These are phyloP conservation scores for Knipowitschia caucasica DNA, from an alignment of 2,797 vertebrate genomes.

Conservation along the genomic window DNA sequence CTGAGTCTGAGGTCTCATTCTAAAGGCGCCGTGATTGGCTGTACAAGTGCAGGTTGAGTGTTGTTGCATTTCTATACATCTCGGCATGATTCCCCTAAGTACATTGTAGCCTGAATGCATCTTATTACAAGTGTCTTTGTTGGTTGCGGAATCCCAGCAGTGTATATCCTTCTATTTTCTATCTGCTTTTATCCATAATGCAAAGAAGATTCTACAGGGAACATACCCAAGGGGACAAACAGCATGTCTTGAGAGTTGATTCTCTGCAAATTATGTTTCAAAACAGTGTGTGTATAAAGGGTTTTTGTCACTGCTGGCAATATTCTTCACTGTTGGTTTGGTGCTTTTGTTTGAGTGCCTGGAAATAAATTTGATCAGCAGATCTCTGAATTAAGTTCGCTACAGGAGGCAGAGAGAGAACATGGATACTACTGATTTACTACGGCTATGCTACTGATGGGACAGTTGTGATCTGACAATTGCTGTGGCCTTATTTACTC, in stretches of 20 bases:
- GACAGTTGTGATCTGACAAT: conserved; percentile 9
- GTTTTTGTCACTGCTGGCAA: conserved; percentile 5
- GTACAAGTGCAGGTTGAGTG: conserved; percentile 31
- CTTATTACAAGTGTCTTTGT: conserved; percentile 44
- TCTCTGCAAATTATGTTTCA: conserved; percentile 22
- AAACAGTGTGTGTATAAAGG: background rate
- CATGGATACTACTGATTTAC: conserved; percentile 36
- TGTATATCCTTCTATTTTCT: conserved; percentile 31
- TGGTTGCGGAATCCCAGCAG: conserved; percentile 47
- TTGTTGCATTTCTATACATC: conserved; percentile 16
- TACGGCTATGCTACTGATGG: conserved; percentile 34
- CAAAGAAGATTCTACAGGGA: conserved; percentile 11
- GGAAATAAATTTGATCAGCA: conserved; percentile 46
- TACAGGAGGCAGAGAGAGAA: conserved; percentile 42
- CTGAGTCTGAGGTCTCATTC: background rate
- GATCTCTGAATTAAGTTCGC: conserved; percentile 57
- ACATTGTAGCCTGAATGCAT: conserved; percentile 41
- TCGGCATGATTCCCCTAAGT: conserved; percentile 15
- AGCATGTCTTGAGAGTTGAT: conserved; percentile 31
- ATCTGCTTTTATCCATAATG: conserved; percentile 18
- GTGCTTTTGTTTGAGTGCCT: conserved; percentile 36
- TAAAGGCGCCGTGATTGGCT: conserved; percentile 13
- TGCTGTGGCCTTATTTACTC: conserved; percentile 15
- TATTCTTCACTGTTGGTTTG: conserved; percentile 28
- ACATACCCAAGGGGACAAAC: conserved; percentile 14